phyloP scores from a whole-genome alignment of 2,888 invertebrate species.

The Eupithecia subfuscata region DNA sequence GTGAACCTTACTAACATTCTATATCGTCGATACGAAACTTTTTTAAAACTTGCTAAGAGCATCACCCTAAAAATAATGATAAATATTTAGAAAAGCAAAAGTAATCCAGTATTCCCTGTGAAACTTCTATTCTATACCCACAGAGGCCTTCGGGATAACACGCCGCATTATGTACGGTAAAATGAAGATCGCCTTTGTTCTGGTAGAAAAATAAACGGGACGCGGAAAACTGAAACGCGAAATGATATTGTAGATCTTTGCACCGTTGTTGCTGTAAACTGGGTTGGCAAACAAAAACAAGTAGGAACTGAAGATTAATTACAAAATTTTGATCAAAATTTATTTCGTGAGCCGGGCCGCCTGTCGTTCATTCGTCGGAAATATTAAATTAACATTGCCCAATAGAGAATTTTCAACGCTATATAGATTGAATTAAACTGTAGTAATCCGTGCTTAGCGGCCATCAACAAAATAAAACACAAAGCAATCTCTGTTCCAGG shows the following conservation, averaged over 20 bases:
- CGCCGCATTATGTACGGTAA: slow-evolving; percentile 11
- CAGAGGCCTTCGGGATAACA: slow-evolving; percentile 4
- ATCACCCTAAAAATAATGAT: background rate
- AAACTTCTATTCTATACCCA: slow-evolving; percentile 4
- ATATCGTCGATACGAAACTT: background rate
- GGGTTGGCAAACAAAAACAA: slow-evolving; percentile 36
- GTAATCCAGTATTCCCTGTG: slow-evolving; percentile 12
- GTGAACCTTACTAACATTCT: background rate
- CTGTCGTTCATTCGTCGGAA: slow-evolving; percentile 37
- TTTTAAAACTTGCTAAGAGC: background rate
- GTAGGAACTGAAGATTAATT: slow-evolving; percentile 50
- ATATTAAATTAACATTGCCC: slow-evolving; percentile 53
- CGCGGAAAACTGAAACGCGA: slow-evolving; percentile 34
- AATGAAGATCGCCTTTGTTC: slow-evolving; percentile 12
- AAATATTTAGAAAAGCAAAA: background rate
- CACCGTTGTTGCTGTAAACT: slow-evolving; percentile 20
- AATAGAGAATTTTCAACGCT: slow-evolving; percentile 46
- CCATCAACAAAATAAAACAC: slow-evolving; percentile 33
- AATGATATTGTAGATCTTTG: slow-evolving; percentile 36
- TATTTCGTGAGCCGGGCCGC: slow-evolving; percentile 47
- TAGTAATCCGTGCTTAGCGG: slow-evolving; percentile 39
- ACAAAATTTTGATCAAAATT: slow-evolving; percentile 52
- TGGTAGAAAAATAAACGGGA: slow-evolving; percentile 11
- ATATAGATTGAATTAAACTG: slow-evolving; percentile 43
- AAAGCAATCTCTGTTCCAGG: slow-evolving; percentile 27